phyloP scores from a whole-genome alignment of 2,113 vertebrate species.

The Corvus moneduloides region DNA sequence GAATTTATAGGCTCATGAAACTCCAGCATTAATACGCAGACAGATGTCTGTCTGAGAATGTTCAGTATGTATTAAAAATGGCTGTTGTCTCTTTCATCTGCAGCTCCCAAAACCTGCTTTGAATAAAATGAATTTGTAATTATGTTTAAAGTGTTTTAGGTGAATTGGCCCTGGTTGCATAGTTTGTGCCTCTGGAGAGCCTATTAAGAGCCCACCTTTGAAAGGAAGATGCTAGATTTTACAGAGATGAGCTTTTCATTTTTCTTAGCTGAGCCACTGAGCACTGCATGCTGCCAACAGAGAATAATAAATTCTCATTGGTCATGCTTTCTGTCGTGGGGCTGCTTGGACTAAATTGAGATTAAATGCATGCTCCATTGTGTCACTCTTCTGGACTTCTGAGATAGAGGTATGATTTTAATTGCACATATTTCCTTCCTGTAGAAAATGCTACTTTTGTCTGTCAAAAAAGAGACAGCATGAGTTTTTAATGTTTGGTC shows the following conservation, averaged over 20 bases:
- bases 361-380: neutral
- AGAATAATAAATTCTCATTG: neutral
- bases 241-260: neutral
- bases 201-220: neutral
- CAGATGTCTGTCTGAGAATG: neutral
- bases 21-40: neutral
- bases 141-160: neutral
- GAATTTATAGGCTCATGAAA: neutral
- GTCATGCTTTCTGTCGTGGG: neutral
- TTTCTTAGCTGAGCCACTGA: neutral
- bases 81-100: neutral
- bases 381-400: neutral
- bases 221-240: neutral
- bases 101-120: neutral
- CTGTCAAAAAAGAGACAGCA: neutral
- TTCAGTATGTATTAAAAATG: neutral
- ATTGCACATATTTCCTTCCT: neutral
- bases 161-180: neutral
- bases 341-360: neutral
- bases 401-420: neutral
- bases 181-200: neutral
- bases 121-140: neutral
- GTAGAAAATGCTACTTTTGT: slow-evolving; percentile 2
- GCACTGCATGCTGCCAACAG: neutral
- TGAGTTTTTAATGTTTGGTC: neutral